A percentile compares a stretch with the other conserved stretches of the same genome.
These are phyloP conservation scores for Bombylius major DNA, from an alignment of 2,888 invertebrate species.

Conservation along the genomic window DNA sequence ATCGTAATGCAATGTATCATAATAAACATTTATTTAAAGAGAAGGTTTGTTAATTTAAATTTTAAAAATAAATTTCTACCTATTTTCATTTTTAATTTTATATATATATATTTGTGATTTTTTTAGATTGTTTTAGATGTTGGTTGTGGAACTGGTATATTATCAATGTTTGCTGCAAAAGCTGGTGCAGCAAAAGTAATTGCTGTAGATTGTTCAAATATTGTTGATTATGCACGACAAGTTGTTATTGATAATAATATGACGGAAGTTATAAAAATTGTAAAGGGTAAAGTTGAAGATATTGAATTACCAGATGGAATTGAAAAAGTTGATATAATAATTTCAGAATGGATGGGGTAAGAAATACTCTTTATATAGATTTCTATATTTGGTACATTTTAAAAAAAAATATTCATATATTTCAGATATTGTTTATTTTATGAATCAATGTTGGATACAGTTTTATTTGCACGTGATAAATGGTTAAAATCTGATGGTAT, in stretches of 20 bases:
- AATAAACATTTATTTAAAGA: slow-evolving; percentile 96
- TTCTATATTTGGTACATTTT: neutral
- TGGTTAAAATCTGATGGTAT: slow-evolving; percentile 89
- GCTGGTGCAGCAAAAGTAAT: slow-evolving; percentile 92
- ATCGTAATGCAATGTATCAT: slow-evolving; percentile 98
- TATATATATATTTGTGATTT: neutral
- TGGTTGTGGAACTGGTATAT: slow-evolving; percentile 96
- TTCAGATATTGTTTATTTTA: slow-evolving; percentile 74
- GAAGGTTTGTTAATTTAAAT: slow-evolving; percentile 40
- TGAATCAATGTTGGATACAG: slow-evolving; percentile 99
- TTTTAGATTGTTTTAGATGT: slow-evolving; percentile 82
- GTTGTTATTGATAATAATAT: slow-evolving; percentile 81
- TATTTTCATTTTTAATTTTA: neutral
- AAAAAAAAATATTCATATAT: neutral
- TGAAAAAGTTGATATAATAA: slow-evolving; percentile 86
- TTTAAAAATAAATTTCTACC: neutral
- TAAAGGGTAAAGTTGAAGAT: slow-evolving; percentile 90
- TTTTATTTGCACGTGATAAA: slow-evolving; percentile 94
- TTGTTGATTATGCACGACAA: slow-evolving; percentile 92
- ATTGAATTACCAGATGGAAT: slow-evolving; percentile 82
- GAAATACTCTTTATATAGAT: slow-evolving; percentile 24
- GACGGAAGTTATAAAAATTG: slow-evolving; percentile 65
- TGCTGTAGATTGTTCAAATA: slow-evolving; percentile 97
- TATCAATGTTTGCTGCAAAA: slow-evolving; percentile 99
- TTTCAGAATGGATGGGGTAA: slow-evolving; percentile 68